Conservation (phyloP, 23 tunicate genomes). For the Ciona savignyi region DNA sequence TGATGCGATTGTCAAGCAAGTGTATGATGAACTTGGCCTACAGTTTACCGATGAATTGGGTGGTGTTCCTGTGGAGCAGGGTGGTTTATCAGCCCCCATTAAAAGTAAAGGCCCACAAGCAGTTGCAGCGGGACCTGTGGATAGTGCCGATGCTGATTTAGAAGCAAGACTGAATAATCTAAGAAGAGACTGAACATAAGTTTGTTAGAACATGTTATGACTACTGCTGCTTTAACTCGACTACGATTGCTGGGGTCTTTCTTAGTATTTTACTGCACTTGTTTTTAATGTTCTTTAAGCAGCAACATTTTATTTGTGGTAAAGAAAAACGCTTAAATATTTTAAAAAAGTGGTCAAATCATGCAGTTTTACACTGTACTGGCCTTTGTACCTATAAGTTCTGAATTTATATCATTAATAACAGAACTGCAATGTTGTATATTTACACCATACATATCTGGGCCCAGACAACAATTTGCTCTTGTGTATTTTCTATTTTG, state of each 20-base stretch:
- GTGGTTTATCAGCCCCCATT: slow-evolving; percentile 43
- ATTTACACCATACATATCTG: too few relatives aligned
- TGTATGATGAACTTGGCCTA: slow-evolving; percentile 83
- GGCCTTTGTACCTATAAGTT: too few relatives aligned
- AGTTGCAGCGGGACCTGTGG: slow-evolving; percentile 58
- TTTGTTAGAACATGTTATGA: neutral
- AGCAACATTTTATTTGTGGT: too few relatives aligned
- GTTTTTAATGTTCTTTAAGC: too few relatives aligned
- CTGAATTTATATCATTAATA: too few relatives aligned
- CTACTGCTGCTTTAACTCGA: neutral
- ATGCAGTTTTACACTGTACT: too few relatives aligned
- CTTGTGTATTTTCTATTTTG: too few relatives aligned
- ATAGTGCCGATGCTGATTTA: slow-evolving; percentile 93
- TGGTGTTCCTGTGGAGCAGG: slow-evolving; percentile 51
- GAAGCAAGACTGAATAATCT: slow-evolving; percentile 96
- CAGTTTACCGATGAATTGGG: slow-evolving; percentile 85
- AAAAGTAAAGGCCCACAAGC: slow-evolving; percentile 34
- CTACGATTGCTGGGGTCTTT: too few relatives aligned
- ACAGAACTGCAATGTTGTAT: too few relatives aligned
- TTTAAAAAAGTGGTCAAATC: too few relatives aligned
- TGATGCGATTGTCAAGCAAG: slow-evolving; percentile 86
- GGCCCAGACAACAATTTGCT: too few relatives aligned
- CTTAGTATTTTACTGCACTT: neutral
- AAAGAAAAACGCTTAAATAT: too few relatives aligned
- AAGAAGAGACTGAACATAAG: slow-evolving; percentile 48